phyloP scores from a whole-genome alignment of 2,888 invertebrate species.

The Ophion ellenae region DNA sequence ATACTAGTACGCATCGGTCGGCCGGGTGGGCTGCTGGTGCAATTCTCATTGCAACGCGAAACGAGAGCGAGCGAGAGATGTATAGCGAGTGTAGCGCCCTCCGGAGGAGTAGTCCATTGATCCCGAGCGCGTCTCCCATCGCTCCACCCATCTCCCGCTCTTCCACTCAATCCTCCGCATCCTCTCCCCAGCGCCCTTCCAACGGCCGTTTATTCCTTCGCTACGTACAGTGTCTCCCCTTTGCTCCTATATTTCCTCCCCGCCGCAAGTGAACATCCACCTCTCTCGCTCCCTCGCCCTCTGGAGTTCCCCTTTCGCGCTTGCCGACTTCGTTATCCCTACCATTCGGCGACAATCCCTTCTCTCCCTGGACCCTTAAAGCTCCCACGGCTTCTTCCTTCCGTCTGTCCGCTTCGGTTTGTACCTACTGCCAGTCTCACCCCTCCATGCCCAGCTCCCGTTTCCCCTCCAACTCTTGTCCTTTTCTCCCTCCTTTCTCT shows the following conservation, averaged over 20 bases:
- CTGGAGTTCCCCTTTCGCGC: not conserved
- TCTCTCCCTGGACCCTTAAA: constrained; percentile 52
- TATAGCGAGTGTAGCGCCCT: constrained; percentile 77
- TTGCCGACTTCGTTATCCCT: constrained; percentile 50
- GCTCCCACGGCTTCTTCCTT: constrained; percentile 47
- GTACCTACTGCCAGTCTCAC: constrained; percentile 41
- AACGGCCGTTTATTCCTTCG: constrained; percentile 43
- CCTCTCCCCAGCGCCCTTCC: constrained; percentile 46
- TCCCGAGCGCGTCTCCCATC: constrained; percentile 71
- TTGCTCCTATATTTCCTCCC: constrained; percentile 47
- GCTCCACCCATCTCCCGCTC: constrained; percentile 22
- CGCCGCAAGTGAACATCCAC: constrained; percentile 22
- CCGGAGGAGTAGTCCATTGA: constrained; percentile 80
- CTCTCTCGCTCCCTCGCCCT: constrained; percentile 12
- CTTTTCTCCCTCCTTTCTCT: constrained; percentile 15
- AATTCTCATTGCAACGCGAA: constrained; percentile 48
- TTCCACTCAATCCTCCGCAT: constrained; percentile 38
- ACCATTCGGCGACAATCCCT: constrained; percentile 47
- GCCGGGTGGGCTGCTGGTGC: constrained; percentile 46
- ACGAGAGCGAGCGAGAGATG: constrained; percentile 42
- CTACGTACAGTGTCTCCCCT: constrained; percentile 31
- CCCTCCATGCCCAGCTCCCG: constrained; percentile 15
- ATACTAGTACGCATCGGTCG: constrained; percentile 57
- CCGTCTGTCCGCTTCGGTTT: constrained; percentile 35
- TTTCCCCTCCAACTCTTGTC: constrained; percentile 13